phyloP scores from a whole-genome alignment of 2,888 invertebrate genomes.

The Netelia fuscicornis region DNA sequence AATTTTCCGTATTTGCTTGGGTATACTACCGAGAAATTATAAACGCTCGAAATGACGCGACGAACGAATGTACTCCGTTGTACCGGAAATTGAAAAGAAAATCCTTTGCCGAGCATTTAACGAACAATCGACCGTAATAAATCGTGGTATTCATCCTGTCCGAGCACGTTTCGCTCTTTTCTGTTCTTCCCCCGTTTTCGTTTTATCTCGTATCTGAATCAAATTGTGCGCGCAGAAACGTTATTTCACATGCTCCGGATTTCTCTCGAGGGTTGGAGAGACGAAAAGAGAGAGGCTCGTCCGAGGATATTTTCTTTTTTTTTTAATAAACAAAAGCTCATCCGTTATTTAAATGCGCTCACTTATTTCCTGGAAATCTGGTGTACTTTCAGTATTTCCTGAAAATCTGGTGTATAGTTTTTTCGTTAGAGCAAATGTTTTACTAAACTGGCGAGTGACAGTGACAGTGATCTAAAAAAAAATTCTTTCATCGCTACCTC shows the following conservation, averaged over 20 bases:
- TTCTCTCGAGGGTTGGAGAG: too few species aligned
- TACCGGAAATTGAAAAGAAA: constrained; percentile 41
- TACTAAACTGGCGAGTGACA: too few species aligned
- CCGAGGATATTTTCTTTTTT: too few species aligned
- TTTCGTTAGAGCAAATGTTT: too few species aligned
- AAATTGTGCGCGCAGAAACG: constrained; percentile 36
- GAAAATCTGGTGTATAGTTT: too few species aligned
- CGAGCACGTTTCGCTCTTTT: background rate
- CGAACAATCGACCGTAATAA: constrained; percentile 25
- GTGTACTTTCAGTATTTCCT: too few species aligned
- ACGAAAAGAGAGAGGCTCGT: too few species aligned
- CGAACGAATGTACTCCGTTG: background rate
- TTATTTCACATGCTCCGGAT: background rate
- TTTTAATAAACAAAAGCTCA: too few species aligned
- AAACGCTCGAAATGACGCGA: constrained; percentile 21
- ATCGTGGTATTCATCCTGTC: constrained; percentile 36
- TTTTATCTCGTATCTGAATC: constrained; percentile 25
- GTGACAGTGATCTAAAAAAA: too few species aligned
- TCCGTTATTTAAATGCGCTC: too few species aligned
- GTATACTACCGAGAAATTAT: background rate
- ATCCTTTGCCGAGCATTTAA: constrained; percentile 15
- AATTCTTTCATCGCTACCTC: too few species aligned
- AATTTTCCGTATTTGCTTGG: constrained; percentile 10
- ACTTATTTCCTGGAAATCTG: too few species aligned
- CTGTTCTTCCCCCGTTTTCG: background rate